Evolutionary conservation across 1,140 invertebrate species (phyloP), one percentile per base, ranked within the genome.

Genomic region (Atta cephalotes): DNA sequence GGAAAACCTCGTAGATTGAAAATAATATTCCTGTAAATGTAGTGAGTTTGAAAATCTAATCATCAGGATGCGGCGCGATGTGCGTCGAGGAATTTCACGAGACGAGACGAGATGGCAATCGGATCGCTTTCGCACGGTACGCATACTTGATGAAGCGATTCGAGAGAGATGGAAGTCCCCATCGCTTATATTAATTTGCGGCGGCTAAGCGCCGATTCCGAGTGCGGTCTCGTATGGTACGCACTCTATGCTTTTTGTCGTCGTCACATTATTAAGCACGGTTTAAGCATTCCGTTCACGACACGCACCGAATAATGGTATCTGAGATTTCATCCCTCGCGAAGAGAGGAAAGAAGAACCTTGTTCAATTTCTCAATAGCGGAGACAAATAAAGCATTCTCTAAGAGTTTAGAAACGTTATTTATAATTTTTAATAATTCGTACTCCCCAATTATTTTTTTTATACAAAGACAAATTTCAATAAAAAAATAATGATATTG

Each of bases 231-330:
- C 91, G 91, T 39, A 56, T 45, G 28, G 28, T 31, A 80, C 92
- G 91, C 90, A 86, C 85, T 80, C 90, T 86, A 87, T 89, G 84
- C 88, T 93, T 92, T 92, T 92, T 91, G 89, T 90, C 89, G 86
- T 80, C 86, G 85, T 86, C 90, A 87, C 92, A 92, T 94, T 94
- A 95, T 95, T 95, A 95, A 95, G 93, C 93, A 94, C 93, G 93
- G 94, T 94, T 93, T 92, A 86, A 82, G 92, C 93, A 94, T 95
- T 93, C 94, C 94, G 71, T 89, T 88, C 92, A 74, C 87, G 91
- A 72, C 74, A 78, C 74, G 74, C 93, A 91, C 90, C 92, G 94
- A 95, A 94, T 94, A 94, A 95, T 92, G 92, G 39, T 91, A 85
- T 66, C 87, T 90, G 92, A 93, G 94, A 95, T 95, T 95, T 95